These are phyloP conservation scores for Xylophagus ater DNA, from an alignment of 2,888 invertebrate species.

Conservation along the genomic window DNA sequence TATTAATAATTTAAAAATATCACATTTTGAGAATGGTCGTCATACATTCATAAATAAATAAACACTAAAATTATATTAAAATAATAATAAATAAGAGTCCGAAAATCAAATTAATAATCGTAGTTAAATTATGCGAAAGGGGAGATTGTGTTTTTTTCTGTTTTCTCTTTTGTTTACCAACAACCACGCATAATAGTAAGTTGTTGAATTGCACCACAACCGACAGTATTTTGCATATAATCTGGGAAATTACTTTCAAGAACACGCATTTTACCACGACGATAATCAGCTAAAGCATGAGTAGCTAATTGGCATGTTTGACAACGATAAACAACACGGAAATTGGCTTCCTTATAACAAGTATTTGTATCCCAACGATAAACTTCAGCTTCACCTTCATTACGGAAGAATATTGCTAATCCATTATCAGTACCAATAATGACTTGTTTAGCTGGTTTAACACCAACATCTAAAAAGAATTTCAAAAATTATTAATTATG, in stretches of 20 bases:
- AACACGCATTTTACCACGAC: slow-evolving; percentile 45
- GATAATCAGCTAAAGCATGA: slow-evolving; percentile 47
- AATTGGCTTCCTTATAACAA: slow-evolving; percentile 39
- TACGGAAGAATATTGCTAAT: slow-evolving; percentile 47
- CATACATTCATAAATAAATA: no score
- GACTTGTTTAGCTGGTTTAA: slow-evolving; percentile 46
- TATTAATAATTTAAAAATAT: no score
- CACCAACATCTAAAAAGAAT: slow-evolving; percentile 41
- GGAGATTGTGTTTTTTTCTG: no score
- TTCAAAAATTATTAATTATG: background rate
- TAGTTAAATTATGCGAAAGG: no score
- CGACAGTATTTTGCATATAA: slow-evolving; percentile 49
- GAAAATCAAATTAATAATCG: no score
- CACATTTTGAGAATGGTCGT: no score
- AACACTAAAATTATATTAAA: no score
- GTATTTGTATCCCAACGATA: slow-evolving; percentile 48
- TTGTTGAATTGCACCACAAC: slow-evolving; percentile 49
- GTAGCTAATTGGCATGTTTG: slow-evolving; percentile 45
- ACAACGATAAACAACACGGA: slow-evolving; percentile 44
- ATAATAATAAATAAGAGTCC: no score
- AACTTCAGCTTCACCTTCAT: slow-evolving; percentile 46
- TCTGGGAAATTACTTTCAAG: slow-evolving; percentile 54
- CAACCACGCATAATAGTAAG: slow-evolving; percentile 30
- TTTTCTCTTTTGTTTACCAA: slow-evolving; percentile 11
- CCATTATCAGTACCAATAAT: slow-evolving; percentile 53